A percentile compares a stretch with the other conserved stretches of the same genome.
Conservation (phyloP, 2,797 vertebrate species). For the Eutrigla gurnardus region DNA sequence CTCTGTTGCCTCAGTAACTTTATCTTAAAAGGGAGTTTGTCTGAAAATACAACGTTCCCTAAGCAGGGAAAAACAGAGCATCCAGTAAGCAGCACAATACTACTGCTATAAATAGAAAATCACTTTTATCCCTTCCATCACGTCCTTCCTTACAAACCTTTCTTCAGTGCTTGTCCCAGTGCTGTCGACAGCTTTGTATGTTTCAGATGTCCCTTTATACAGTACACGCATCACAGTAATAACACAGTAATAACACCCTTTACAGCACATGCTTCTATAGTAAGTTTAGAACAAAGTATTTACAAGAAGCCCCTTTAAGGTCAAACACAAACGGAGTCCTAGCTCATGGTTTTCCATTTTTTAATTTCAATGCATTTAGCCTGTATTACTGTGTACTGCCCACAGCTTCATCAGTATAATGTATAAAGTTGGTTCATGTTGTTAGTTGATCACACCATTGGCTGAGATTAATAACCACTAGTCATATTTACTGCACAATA, state of each 20-base stretch:
- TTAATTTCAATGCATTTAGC: conserved; percentile 13
- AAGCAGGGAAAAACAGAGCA: conserved; percentile 31
- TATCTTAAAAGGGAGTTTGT: conserved; percentile 26
- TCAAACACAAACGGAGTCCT: conserved; percentile 3
- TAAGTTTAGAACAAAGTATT: neutral
- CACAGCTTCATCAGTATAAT: conserved; percentile 41
- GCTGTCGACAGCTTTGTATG: conserved; percentile 12
- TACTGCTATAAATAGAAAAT: conserved; percentile 49
- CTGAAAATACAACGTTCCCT: conserved; percentile 23
- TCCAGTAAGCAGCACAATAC: conserved; percentile 31
- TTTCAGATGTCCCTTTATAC: conserved; percentile 9
- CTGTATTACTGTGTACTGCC: conserved; percentile 31
- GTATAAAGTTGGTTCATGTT: conserved; percentile 20
- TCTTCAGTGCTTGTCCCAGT: conserved; percentile 14
- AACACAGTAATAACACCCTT: neutral
- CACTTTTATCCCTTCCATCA: conserved; percentile 23
- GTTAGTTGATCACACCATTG: conserved; percentile 21
- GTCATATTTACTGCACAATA: conserved; percentile 16
- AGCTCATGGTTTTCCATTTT: neutral
- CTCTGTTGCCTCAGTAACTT: conserved; percentile 14
- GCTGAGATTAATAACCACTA: conserved; percentile 30
- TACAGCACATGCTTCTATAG: neutral
- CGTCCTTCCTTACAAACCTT: conserved; percentile 10
- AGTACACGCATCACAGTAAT: conserved; percentile 10
- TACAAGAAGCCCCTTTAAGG: conserved; percentile 1